Conservation (phyloP, 2,797 vertebrate species). For the Pogoniulus pusillus region DNA sequence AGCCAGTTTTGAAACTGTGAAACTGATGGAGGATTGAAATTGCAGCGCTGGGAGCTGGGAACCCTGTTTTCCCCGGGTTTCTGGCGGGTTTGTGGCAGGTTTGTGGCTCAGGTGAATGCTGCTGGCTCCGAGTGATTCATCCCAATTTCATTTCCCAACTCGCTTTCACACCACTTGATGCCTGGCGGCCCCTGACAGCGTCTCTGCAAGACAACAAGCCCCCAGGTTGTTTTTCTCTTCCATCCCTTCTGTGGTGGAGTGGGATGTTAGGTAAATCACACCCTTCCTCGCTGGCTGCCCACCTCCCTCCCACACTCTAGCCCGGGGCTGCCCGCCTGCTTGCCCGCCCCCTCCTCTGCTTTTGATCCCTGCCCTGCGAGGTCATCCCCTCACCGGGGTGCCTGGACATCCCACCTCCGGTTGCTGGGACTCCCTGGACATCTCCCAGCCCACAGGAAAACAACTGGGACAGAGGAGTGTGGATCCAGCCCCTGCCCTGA, state of each 20-base stretch:
- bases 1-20: neutral
- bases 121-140: neutral
- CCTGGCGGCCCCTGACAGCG: neutral
- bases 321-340: neutral
- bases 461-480: rapidly evolving
- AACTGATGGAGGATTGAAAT: neutral
- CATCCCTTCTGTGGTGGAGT: neutral
- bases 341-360: neutral
- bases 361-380: neutral
- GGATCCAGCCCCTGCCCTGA: neutral
- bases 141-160: conserved; percentile 11
- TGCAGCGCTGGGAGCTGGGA: neutral
- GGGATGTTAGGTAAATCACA: neutral
- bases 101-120: conserved; percentile 12
- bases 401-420: neutral
- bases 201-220: neutral
- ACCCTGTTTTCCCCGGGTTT: neutral
- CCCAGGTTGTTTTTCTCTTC: conserved; percentile 34
- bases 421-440: neutral
- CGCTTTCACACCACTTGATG: neutral
- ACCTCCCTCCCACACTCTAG: neutral
- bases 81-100: neutral
- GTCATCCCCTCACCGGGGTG: neutral
- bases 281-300: neutral
- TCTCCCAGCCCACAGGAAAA: neutral